These are phyloP conservation scores for Solenopsis invicta DNA, from an alignment of 1,140 invertebrate species.

Conservation along the genomic window DNA sequence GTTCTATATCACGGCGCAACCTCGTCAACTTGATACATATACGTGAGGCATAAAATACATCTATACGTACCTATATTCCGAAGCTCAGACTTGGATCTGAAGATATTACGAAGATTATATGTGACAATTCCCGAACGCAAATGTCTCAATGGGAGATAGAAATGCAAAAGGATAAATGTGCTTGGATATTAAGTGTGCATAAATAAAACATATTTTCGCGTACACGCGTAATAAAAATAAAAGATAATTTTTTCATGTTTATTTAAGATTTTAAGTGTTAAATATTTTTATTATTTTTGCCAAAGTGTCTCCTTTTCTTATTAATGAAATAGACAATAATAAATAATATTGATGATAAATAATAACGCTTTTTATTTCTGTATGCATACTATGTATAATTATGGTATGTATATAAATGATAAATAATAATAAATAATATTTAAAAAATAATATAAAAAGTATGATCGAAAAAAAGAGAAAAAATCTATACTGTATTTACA, in stretches of 20 bases:
- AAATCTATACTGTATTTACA: too few relatives aligned
- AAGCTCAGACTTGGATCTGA: neutral
- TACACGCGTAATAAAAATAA: neutral
- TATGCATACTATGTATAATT: too few relatives aligned
- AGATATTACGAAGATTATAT: slow-evolving; percentile 23
- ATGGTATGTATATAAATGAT: too few relatives aligned
- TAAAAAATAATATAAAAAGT: neutral
- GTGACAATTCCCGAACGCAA: neutral
- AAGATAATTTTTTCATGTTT: neutral
- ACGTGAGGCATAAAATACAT: slow-evolving; percentile 35
- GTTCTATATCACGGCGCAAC: slow-evolving; percentile 17
- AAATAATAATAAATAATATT: too few relatives aligned
- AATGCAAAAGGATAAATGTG: neutral
- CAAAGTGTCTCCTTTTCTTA: too few relatives aligned
- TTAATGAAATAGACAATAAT: too few relatives aligned
- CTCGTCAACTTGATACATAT: slow-evolving; percentile 49
- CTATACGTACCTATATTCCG: neutral
- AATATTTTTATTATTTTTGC: neutral
- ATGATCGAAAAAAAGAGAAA: neutral
- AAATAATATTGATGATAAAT: too few relatives aligned
- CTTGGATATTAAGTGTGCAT: neutral
- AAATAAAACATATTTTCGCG: neutral
- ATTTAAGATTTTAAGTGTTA: neutral
- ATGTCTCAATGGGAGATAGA: neutral
- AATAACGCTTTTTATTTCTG: too few relatives aligned